Conservation (phyloP, 2,797 vertebrate genomes). For the Mormyrus hasselquistii region DNA sequence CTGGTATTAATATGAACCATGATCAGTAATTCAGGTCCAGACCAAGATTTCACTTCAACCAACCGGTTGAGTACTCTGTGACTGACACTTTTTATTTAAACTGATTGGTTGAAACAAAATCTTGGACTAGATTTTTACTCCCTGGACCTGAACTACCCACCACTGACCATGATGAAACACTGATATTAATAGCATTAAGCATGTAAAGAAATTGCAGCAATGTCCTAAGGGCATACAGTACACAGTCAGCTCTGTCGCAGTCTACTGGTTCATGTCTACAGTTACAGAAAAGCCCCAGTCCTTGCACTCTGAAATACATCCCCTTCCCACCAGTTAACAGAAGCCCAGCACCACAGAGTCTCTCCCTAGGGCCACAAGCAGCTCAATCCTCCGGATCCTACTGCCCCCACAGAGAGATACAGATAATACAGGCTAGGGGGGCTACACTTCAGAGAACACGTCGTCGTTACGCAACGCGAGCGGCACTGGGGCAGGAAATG, state of each 20-base stretch:
- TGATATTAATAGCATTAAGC: not conserved
- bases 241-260: not conserved
- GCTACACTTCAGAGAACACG: not conserved
- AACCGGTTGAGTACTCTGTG: not conserved
- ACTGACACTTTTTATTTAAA: not conserved
- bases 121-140: not conserved
- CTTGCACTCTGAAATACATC: not conserved
- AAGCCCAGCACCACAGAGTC: not conserved
- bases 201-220: not conserved
- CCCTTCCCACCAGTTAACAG: not conserved
- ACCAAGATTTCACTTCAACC: not conserved
- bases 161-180: not conserved
- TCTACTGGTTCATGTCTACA: not conserved
- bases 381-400: not conserved
- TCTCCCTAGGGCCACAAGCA: not conserved
- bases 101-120: not conserved
- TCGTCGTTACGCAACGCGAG: not conserved
- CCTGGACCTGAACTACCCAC: not conserved
- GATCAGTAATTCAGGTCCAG: not conserved
- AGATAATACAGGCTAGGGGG: not conserved
- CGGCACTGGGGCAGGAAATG: not conserved
- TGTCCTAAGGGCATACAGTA: not conserved
- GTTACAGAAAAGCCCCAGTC: not conserved
- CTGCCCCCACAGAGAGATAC: not conserved
- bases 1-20: not conserved